Conservation (phyloP, 2,888 invertebrate species). For the Drosophila rellima region DNA sequence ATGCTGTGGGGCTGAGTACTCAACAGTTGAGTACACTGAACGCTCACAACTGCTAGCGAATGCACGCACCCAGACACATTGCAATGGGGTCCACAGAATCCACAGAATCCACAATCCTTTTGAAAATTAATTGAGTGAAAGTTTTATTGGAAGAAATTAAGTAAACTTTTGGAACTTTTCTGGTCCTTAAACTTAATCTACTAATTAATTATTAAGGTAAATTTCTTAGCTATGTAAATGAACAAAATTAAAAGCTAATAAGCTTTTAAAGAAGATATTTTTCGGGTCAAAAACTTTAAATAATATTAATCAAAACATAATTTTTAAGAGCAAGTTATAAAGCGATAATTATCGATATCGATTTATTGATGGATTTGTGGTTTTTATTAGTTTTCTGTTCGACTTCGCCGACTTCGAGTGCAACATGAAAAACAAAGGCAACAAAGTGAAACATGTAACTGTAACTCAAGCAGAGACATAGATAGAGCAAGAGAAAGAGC, state of each 20-base stretch:
- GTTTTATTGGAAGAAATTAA: not conserved
- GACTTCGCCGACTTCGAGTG: not conserved
- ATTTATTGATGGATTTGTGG: not conserved
- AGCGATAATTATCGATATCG: not conserved
- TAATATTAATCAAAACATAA: not conserved
- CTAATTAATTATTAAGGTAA: slow-evolving; percentile 2
- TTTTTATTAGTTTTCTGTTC: not conserved
- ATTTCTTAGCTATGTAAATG: not conserved
- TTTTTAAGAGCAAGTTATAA: not conserved
- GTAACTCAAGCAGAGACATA: slow-evolving; percentile 16
- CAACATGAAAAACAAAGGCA: not conserved
- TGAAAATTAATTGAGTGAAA: not conserved
- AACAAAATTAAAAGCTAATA: not conserved
- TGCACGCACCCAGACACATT: not conserved
- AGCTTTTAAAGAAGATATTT: not conserved
- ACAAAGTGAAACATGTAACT: slow-evolving; percentile 25
- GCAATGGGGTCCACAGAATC: not conserved
- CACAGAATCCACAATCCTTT: not conserved
- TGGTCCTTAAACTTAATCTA: not conserved
- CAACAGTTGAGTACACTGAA: not conserved
- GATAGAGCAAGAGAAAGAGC: slow-evolving; percentile 10
- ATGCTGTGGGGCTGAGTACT: too few relatives aligned
- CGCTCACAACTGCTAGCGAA: not conserved
- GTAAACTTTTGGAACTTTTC: not conserved
- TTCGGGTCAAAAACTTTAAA: not conserved